phyloP scores from a whole-genome alignment of 2,113 vertebrate genomes.

The Chionodraco myersi region DNA sequence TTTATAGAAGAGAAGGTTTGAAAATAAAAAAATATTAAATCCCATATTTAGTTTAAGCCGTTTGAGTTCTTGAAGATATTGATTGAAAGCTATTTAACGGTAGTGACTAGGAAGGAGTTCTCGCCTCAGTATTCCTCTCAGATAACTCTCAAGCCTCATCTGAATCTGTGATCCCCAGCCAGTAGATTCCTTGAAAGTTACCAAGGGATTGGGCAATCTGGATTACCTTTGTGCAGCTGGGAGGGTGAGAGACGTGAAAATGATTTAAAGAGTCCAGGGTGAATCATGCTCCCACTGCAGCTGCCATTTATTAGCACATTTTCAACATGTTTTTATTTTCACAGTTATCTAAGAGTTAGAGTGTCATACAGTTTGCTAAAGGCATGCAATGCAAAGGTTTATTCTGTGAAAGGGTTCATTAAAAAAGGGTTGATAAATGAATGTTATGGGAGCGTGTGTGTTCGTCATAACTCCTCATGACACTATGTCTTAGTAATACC shows the following conservation, averaged over 20 bases:
- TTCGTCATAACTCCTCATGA: slow-evolving; percentile 53
- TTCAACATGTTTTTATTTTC: slow-evolving; percentile 36
- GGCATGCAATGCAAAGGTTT: background rate
- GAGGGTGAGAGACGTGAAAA: slow-evolving; percentile 67
- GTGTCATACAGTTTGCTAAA: slow-evolving; percentile 32
- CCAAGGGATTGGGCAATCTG: slow-evolving; percentile 68
- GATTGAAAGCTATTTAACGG: slow-evolving; percentile 7
- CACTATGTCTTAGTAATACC: slow-evolving; percentile 29
- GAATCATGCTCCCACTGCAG: slow-evolving; percentile 68
- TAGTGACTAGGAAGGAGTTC: background rate
- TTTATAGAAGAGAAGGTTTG: background rate
- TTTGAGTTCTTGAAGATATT: slow-evolving; percentile 14
- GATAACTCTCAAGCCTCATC: slow-evolving; percentile 48
- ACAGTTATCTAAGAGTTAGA: slow-evolving; percentile 24
- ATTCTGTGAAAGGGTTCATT: slow-evolving; percentile 40
- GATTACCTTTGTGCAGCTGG: slow-evolving; percentile 69
- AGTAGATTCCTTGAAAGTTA: slow-evolving; percentile 74
- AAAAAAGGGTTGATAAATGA: slow-evolving; percentile 50
- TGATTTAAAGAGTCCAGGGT: slow-evolving; percentile 78
- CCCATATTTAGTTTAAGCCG: background rate
- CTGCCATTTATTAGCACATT: slow-evolving; percentile 71
- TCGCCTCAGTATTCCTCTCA: slow-evolving; percentile 42
- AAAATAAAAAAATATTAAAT: background rate
- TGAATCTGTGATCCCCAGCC: slow-evolving; percentile 68
- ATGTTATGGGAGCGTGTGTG: slow-evolving; percentile 20